Conservation (phyloP, 2,888 invertebrate genomes). For the Maniola hyperantus region DNA sequence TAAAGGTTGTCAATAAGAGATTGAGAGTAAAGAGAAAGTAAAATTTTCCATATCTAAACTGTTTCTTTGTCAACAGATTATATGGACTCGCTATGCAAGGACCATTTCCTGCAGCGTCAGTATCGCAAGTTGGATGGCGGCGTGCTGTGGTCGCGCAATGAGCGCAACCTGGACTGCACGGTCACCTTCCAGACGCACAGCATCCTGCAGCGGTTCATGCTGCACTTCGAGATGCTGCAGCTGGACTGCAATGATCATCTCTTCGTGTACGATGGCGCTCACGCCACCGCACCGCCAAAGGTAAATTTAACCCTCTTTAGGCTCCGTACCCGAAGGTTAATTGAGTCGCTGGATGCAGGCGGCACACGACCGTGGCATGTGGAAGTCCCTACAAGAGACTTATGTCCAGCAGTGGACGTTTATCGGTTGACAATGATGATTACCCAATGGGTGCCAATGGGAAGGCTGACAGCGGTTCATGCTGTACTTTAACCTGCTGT, state of each 20-base stretch:
- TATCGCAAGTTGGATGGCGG: constrained; percentile 96
- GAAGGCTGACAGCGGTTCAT: too few species aligned
- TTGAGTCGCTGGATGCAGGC: too few species aligned
- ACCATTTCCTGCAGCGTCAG: constrained; percentile 93
- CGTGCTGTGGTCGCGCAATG: constrained; percentile 94
- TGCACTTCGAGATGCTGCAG: constrained; percentile 95
- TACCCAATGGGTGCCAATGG: too few species aligned
- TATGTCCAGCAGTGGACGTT: too few species aligned
- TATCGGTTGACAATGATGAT: too few species aligned
- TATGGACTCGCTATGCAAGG: constrained; percentile 94
- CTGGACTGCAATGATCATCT: constrained; percentile 97
- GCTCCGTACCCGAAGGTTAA: not conserved
- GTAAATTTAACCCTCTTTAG: constrained; percentile 64
- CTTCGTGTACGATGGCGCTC: constrained; percentile 95
- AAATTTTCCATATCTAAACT: too few species aligned
- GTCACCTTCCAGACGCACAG: constrained; percentile 98
- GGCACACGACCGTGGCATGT: too few species aligned
- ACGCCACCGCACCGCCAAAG: constrained; percentile 93
- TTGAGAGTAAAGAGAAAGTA: too few species aligned
- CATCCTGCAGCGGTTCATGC: constrained; percentile 96
- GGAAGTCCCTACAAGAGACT: too few species aligned
- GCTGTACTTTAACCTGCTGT: too few species aligned
- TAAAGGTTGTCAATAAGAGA: too few species aligned
- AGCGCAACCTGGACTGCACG: constrained; percentile 94
- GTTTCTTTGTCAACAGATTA: constrained; percentile 86